phyloP scores from a whole-genome alignment of 1,140 invertebrate genomes.

The Choristoneura fumiferana region DNA sequence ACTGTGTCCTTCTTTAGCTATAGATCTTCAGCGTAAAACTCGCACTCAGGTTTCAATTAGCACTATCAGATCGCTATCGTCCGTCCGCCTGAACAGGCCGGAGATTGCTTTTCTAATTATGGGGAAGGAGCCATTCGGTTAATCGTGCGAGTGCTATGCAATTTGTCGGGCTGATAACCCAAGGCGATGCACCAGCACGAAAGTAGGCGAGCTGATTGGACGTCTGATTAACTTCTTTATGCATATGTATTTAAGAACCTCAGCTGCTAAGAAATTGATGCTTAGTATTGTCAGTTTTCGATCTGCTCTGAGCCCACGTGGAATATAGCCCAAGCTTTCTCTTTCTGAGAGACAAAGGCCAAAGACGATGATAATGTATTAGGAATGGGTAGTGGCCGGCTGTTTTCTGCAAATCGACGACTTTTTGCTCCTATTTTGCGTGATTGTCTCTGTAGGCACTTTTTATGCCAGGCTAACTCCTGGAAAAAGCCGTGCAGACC shows the following conservation, averaged over 20 bases:
- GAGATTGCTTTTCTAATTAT: conserved; percentile 14
- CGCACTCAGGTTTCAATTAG: conserved; percentile 9
- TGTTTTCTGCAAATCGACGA: no score
- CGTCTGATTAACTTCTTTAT: not conserved
- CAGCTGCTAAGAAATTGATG: not conserved
- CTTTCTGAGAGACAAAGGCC: no score
- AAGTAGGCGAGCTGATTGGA: not conserved
- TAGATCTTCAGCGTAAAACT: not conserved
- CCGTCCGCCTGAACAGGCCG: not conserved
- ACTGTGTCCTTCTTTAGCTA: no score
- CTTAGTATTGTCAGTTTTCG: not conserved
- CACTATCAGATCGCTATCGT: not conserved
- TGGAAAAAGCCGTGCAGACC: no score
- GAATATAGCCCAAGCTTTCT: no score
- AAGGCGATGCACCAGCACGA: not conserved
- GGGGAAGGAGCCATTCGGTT: not conserved
- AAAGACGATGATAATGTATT: no score
- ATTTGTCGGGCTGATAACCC: conserved; percentile 9
- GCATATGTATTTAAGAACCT: not conserved
- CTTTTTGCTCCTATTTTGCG: no score
- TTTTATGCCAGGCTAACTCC: no score
- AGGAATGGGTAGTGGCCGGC: no score
- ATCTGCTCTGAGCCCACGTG: not conserved
- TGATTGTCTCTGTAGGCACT: no score
- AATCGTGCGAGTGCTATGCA: not conserved